Evolutionary conservation across 2,888 invertebrate genomes (phyloP).

Genomic region (Drosophila multiciliata): DNA sequence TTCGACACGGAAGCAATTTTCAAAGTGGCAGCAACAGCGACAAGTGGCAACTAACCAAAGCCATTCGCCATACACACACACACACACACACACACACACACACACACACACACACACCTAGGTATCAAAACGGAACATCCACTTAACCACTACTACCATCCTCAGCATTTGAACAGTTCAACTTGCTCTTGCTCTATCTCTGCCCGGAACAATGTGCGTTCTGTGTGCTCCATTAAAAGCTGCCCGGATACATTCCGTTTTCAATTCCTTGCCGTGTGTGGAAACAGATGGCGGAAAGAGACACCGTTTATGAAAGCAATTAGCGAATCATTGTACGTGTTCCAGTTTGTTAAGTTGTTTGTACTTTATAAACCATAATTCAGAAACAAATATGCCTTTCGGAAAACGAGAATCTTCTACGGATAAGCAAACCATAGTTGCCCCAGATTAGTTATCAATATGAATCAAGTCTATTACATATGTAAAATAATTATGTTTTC

Average conservation of each 20-base stretch:
- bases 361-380: background rate
- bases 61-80: background rate
- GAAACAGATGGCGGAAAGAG: background rate
- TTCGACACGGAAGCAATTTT: constrained; percentile 78
- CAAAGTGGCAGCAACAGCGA: constrained; percentile 54
- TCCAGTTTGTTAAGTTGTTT: background rate
- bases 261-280: background rate
- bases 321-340: constrained; percentile 23
- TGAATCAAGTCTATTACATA: background rate
- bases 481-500: background rate
- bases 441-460: too few relatives aligned
- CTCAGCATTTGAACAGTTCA: background rate
- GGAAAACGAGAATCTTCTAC: background rate
- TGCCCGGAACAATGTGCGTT: background rate
- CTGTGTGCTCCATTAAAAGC: constrained; percentile 51
- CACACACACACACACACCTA: background rate
- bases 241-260: constrained; percentile 15
- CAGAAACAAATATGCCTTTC: background rate
- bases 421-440: background rate
- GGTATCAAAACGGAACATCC: background rate
- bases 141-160: background rate
- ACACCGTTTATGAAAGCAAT: constrained; percentile 26
- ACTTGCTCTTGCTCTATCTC: background rate
- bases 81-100: background rate
- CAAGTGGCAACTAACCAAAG: constrained; percentile 46